Evolutionary conservation across 2,888 invertebrate species (phyloP), one percentile per base, ranked within the genome.

Genomic region (Melanotus villosus): DNA sequence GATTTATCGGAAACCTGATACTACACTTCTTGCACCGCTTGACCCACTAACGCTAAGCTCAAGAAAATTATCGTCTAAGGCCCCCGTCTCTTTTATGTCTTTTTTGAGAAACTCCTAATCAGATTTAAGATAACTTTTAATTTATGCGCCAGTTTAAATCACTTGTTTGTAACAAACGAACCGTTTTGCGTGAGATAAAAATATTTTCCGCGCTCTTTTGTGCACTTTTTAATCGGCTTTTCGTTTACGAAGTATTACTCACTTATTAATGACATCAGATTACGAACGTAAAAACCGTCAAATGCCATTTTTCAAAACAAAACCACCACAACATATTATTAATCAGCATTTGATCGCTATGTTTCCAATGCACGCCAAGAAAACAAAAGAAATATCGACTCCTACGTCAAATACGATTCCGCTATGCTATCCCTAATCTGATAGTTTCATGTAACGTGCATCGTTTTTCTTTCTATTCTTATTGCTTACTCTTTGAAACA

Each of bases 91-190:
- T 52, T 59, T 64, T 50, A 38, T 12, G 43, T 26, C 50, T 47
- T 65, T 59, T 57, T 60, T 47, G 7, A 38, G 14, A 50, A 57
- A 41, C 9, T 43, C 23, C 34, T 65, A 66, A 66, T 54, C 57
- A 50, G 66, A 65, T 65, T 36, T 23, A 10, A 52, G 70, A 70
- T 70, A 60, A 70, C 19, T 70, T 66, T 52, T 71, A 68, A 71
- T 71, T 70, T 67, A 70, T 71, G 71, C 71, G 67, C 67, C 70
- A 63, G 41, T 67, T 63, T 47, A 64, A 58, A 67, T 67, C 66
- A 54, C 66, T 68, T 63, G 63, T 68, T 68, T 58, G 63, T 26
- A 63, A 60, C 38, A 67, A 67, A 47, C 63, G 56, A 58, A 57
- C 50, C 38, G 50, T 63, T 64, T 70, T 57, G 70, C 70, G 70